These are phyloP conservation scores for Adelges cooleyi DNA, from an alignment of 1,140 invertebrate species.

Conservation along the genomic window DNA sequence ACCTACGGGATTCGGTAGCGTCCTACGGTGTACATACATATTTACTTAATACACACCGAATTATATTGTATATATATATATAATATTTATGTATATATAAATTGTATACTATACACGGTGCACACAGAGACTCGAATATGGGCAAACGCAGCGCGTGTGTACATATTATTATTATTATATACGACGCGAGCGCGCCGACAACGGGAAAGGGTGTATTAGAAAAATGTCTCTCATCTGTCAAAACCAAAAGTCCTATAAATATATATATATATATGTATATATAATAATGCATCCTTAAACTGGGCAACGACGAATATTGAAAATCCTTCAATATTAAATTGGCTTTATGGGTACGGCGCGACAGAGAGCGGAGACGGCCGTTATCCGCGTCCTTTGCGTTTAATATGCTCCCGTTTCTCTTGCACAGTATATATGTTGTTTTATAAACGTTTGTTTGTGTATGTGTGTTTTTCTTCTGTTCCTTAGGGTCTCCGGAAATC, in stretches of 20 bases:
- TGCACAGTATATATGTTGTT: neutral
- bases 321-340: conserved; percentile 24
- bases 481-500: neutral
- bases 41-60: neutral
- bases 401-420: neutral
- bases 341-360: neutral
- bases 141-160: neutral
- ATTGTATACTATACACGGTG: too few relatives aligned
- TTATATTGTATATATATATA: too few relatives aligned
- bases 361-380: neutral
- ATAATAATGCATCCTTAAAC: too few relatives aligned
- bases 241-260: conserved; percentile 1
- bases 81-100: too few relatives aligned
- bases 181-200: neutral
- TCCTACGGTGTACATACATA: neutral
- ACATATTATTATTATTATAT: neutral
- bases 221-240: conserved; percentile 20
- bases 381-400: neutral
- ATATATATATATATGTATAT: too few relatives aligned
- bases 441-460: too few relatives aligned
- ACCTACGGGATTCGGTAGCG: conserved; percentile 18
- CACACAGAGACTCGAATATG: neutral
- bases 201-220: neutral
- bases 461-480: neutral
- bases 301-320: neutral